A percentile compares a stretch with the other conserved stretches of the same genome.
phyloP scores from a whole-genome alignment of 2,113 vertebrate species.

The Chinchilla lanigera region DNA sequence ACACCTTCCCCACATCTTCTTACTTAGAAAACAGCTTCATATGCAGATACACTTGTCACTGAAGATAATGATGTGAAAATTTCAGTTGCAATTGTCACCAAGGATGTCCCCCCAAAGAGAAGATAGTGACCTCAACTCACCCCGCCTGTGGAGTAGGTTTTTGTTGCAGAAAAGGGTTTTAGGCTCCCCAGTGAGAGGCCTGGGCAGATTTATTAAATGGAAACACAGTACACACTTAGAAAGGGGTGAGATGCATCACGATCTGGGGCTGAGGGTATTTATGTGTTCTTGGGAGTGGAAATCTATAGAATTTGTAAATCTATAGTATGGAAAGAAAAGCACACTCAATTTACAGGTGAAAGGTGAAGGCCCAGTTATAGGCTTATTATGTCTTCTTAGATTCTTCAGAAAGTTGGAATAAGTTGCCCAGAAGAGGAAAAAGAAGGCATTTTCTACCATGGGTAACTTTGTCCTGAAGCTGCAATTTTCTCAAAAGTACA shows the following conservation, averaged over 20 bases:
- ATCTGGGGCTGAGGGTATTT: neutral
- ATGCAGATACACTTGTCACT: neutral
- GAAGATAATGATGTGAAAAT: conserved; percentile 11
- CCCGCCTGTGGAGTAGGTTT: neutral
- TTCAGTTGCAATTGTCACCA: neutral
- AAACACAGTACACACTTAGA: neutral
- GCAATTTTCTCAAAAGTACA: neutral
- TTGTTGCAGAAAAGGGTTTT: neutral
- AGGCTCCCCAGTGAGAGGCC: neutral
- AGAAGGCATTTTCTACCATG: neutral
- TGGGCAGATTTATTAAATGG: neutral
- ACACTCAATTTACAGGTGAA: neutral
- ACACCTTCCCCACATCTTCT: neutral
- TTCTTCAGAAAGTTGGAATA: neutral
- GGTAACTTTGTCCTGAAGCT: neutral
- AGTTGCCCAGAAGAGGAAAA: neutral
- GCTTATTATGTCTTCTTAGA: neutral
- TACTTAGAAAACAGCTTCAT: neutral
- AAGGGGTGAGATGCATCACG: neutral
- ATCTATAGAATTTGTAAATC: neutral
- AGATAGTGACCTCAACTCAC: neutral
- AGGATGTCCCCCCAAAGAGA: neutral
- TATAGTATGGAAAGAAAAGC: neutral
- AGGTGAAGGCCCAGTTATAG: neutral
- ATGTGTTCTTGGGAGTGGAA: neutral